phyloP scores from a whole-genome alignment of 1,140 invertebrate genomes.

The Eueides isabella region DNA sequence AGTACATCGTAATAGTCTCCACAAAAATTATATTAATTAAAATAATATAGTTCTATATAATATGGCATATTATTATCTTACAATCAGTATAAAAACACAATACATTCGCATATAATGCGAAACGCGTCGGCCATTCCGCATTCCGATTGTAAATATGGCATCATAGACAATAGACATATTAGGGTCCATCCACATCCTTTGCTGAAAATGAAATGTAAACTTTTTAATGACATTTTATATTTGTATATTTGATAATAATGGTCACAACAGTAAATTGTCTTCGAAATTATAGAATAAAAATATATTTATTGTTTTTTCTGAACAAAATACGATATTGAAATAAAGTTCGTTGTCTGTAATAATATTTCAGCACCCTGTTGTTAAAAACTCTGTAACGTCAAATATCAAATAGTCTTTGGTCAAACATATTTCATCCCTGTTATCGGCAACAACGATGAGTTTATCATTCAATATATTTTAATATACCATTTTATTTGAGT shows the following conservation, averaged over 20 bases:
- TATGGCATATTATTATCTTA: constrained; percentile 66
- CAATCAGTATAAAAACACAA: constrained; percentile 65
- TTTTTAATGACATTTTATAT: background rate
- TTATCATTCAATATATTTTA: constrained; percentile 16
- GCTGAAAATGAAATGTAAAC: background rate
- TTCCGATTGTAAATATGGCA: constrained; percentile 81
- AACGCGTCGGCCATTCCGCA: constrained; percentile 80
- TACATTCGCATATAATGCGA: constrained; percentile 70
- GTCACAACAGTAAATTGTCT: background rate
- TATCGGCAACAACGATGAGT: constrained; percentile 20
- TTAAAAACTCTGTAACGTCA: constrained; percentile 9
- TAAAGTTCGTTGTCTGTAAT: background rate
- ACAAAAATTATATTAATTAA: constrained; percentile 53
- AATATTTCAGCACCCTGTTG: background rate
- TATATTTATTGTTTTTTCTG: background rate
- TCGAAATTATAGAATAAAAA: background rate
- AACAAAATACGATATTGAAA: background rate
- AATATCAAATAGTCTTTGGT: background rate
- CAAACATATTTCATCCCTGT: constrained; percentile 16
- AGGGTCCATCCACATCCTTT: constrained; percentile 19
- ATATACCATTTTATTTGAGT: constrained; percentile 14
- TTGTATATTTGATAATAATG: background rate
- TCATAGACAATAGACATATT: constrained; percentile 64
- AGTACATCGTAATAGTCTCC: constrained; percentile 73
- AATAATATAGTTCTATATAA: constrained; percentile 62